Evolutionary conservation across 2,888 invertebrate genomes (phyloP), one percentile per base, ranked within the genome.

Genomic region (Gonocerus acuteangulatus): DNA sequence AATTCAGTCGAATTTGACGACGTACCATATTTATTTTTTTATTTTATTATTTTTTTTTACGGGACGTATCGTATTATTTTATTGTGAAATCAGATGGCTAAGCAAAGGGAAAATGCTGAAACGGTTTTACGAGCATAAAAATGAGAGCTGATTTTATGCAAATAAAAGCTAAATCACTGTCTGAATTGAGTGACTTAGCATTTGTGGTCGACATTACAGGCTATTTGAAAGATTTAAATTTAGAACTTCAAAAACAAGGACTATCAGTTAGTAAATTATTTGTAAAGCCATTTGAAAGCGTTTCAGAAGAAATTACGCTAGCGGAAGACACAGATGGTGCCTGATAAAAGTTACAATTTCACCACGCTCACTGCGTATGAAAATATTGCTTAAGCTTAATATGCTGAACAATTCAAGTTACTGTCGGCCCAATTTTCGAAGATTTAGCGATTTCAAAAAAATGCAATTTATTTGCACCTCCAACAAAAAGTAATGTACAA

Each of bases 391-490:
- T 52, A 52, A 32, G 21, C 56, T 56, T 42, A 56, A 56, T 42
- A 18, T 34, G 39, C 54, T 54, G 57, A 57, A 57, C 44, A 58
- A 58, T 32, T 58, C 58, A 58, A 58, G 23, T 58, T 58, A 58
- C 58, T 58, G 18, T 27, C 45, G 23, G 58, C 44, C 23, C 6
- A 57, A 44, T 57, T 57, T 45, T 57, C 57, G 45, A 57, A 57
- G 45, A 57, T 57, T 57, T 57, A 32, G 57, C 45, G 57, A 57
- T 57, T 57, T 45, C 57, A 57, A 57, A 57, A 44, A 45, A 44
- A 36, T 59, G 48, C 48, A 48, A 48, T 11, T 48, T 48, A 11
- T 48, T 54, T 54, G 7, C 36, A 47, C 48, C 19, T 54, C 36
- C 42, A 39, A 54, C 22, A 54, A 42, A 54, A 54, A 34, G 36